These are phyloP conservation scores for Tipula helvola DNA, from an alignment of 2,888 invertebrate species.

Conservation along the genomic window DNA sequence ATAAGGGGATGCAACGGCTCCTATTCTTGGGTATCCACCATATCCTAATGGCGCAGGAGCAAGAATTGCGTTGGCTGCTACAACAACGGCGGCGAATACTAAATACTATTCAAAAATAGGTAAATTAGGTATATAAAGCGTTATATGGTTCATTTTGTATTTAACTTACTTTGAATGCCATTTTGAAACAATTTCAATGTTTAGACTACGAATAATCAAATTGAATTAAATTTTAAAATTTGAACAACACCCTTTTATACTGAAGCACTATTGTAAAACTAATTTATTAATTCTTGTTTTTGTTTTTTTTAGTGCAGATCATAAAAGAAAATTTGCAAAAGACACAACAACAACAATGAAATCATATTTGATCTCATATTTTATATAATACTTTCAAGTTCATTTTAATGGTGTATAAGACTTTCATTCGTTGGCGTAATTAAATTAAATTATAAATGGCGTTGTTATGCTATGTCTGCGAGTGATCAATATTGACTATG, in stretches of 20 bases:
- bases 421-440: not conserved
- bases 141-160: not conserved
- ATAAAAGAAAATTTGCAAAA: not conserved
- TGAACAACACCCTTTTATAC: not conserved
- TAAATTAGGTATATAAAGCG: not conserved
- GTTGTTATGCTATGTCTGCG: not conserved
- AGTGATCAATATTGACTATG: not conserved
- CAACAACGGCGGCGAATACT: not conserved
- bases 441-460: not conserved
- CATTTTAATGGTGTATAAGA: not conserved
- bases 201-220: not conserved
- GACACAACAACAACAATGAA: not conserved
- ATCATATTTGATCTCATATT: not conserved
- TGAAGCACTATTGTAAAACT: not conserved
- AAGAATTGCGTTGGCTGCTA: slow-evolving; percentile 18
- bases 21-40: slow-evolving; percentile 16
- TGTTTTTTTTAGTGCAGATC: not conserved
- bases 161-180: not conserved
- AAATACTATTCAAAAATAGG: not conserved
- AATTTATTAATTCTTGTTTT: not conserved
- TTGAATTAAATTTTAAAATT: not conserved
- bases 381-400: not conserved
- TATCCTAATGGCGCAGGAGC: slow-evolving; percentile 21
- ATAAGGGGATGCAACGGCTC: slow-evolving; percentile 16
- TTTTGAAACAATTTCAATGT: not conserved